These are phyloP conservation scores for Otus sunia DNA, from an alignment of 2,113 vertebrate genomes.

Conservation along the genomic window DNA sequence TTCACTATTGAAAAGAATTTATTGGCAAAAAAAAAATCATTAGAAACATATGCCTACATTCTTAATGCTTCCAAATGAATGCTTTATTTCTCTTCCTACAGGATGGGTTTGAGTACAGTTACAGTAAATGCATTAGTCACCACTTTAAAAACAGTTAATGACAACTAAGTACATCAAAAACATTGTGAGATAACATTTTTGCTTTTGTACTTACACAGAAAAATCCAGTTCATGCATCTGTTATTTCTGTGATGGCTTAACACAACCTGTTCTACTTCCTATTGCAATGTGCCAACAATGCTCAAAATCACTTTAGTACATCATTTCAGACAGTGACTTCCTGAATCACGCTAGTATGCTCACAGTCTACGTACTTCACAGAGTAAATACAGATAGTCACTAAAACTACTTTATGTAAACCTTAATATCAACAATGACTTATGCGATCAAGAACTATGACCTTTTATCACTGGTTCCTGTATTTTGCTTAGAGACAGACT, in stretches of 20 bases:
- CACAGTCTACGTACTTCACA: not conserved
- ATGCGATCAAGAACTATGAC: not conserved
- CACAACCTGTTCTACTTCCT: not conserved
- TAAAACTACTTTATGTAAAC: not conserved
- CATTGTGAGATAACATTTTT: not conserved
- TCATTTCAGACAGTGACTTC: not conserved
- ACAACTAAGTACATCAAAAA: not conserved
- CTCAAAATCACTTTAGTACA: not conserved
- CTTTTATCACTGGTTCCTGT: not conserved
- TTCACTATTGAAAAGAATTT: not conserved
- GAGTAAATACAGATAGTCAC: not conserved
- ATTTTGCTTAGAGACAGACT: not conserved
- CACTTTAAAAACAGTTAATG: slow-evolving; percentile 7
- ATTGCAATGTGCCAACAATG: not conserved
- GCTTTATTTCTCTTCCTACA: not conserved
- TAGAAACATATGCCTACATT: not conserved
- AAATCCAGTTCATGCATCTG: not conserved
- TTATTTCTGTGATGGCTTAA: not conserved
- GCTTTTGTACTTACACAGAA: not conserved
- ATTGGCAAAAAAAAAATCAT: not conserved
- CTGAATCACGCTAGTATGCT: not conserved
- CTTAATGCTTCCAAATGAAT: not conserved
- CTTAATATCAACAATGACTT: not conserved
- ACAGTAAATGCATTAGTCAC: not conserved
- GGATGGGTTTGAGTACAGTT: not conserved